Conservation (phyloP, 2,888 invertebrate genomes). For the Eudasyphora cyanicolor region DNA sequence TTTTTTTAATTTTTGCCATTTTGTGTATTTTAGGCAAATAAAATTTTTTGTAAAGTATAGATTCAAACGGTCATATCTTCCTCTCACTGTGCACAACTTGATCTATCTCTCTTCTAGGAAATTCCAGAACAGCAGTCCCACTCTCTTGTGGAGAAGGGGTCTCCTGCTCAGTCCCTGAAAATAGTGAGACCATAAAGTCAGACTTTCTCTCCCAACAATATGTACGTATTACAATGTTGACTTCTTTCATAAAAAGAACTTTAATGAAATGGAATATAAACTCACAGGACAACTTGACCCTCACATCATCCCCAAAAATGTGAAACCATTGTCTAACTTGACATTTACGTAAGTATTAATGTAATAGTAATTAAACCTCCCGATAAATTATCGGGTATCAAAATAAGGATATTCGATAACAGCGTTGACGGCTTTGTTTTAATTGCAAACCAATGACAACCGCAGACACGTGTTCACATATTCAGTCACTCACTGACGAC, state of each 20-base stretch:
- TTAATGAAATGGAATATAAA: neutral
- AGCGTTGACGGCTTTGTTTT: neutral
- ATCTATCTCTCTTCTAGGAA: too few relatives aligned
- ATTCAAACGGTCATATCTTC: too few relatives aligned
- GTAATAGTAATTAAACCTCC: conserved; percentile 12
- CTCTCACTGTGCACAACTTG: too few relatives aligned
- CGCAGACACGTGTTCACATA: neutral
- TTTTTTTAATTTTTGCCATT: too few relatives aligned
- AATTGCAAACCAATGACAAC: neutral
- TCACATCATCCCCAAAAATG: neutral
- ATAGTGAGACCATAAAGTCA: too few relatives aligned
- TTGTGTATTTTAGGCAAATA: too few relatives aligned
- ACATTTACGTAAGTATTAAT: neutral
- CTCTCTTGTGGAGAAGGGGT: too few relatives aligned
- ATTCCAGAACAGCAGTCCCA: too few relatives aligned
- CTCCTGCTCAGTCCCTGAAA: too few relatives aligned
- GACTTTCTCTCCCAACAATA: too few relatives aligned
- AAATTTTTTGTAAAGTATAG: too few relatives aligned
- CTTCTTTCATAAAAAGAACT: neutral
- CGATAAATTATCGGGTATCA: conserved; percentile 1
- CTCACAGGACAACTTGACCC: neutral
- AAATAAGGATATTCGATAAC: neutral
- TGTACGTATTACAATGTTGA: too few relatives aligned
- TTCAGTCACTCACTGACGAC: neutral
- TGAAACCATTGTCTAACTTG: neutral